Evolutionary conservation across 2,888 invertebrate genomes (phyloP), one percentile per base, ranked within the genome.

Genomic region (Tachina lurida): DNA sequence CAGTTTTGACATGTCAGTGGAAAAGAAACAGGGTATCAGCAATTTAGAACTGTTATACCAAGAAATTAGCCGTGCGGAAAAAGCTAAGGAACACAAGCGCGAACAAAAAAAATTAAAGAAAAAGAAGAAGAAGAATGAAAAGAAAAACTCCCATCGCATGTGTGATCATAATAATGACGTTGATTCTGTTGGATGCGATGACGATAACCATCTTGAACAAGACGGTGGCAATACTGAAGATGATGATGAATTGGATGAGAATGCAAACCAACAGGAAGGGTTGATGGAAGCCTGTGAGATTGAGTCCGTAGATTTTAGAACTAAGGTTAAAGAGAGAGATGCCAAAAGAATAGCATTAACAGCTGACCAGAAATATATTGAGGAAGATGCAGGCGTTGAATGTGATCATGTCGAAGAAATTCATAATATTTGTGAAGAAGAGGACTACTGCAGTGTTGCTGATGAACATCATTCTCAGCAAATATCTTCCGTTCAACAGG

Each of bases 1-100:
- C 88, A 97, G 96, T 93, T 98, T 98, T 93, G 97, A 97, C 94
- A 96, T 96, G 89, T 97, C 97, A 7, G 96, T 98, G 43, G 98
- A 98, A 93, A 95, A 95, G 87, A 98, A 98, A 92, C 96, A 96
- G 90, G 97, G 97, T 41, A 96, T 97, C 39, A 96, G 97, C 60
- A 97, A 98, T 91, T 93, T 98, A 86, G 97, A 98, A 93, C 93
- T 98, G 87, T 93, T 98, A 45, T 98, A 97, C 90, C 96, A 97
- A 88, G 97, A 98, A 93, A 94, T 98, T 87, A 96, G 96, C 68
- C 96, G 97, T 89, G 97, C 97, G 89, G 98, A 98, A 92, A 95
- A 96, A 87, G 95, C 96, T 10, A 96, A 97, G 90, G 96, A 97
- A 90, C 96, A 97, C 89, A 95, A 96, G 89, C 96, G 96, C 90